A percentile compares a stretch with the other conserved stretches of the same genome.
These are phyloP conservation scores for Acanthosepion lycidas DNA, from an alignment of 2,888 invertebrate genomes.

Conservation along the genomic window DNA sequence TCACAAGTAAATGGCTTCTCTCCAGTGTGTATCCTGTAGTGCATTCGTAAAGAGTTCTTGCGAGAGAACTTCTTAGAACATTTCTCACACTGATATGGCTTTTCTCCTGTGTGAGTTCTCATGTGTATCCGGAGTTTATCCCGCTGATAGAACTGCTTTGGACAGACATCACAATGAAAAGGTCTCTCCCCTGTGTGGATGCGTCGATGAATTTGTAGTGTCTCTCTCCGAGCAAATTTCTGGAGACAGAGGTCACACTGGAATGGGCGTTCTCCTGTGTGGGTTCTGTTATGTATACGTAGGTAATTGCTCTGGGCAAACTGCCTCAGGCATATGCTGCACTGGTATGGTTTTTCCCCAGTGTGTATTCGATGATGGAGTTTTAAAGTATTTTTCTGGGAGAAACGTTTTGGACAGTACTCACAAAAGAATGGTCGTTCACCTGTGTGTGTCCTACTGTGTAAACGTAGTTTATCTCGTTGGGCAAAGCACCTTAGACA, in stretches of 20 bases:
- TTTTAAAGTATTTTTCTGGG: not conserved
- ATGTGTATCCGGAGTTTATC: slow-evolving; percentile 37
- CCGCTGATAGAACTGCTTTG: not conserved
- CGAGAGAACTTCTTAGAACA: not conserved
- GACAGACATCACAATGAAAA: not conserved
- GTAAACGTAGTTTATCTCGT: not conserved
- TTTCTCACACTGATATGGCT: not conserved
- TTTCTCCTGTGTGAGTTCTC: not conserved
- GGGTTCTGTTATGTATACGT: not conserved
- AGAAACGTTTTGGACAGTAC: not conserved
- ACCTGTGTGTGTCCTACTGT: slow-evolving; percentile 15
- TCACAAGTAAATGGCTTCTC: not conserved
- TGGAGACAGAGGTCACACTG: not conserved
- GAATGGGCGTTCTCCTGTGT: not conserved
- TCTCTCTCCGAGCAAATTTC: slow-evolving; percentile 64
- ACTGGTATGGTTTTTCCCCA: not conserved
- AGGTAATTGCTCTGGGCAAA: not conserved
- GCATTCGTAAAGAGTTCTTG: not conserved
- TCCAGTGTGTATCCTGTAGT: not conserved
- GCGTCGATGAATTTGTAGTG: slow-evolving; percentile 57
- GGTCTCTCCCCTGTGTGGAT: slow-evolving; percentile 42
- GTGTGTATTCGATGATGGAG: not conserved
- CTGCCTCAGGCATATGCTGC: not conserved
- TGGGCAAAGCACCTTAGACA: not conserved
- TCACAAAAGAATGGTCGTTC: slow-evolving; percentile 3